A percentile compares a stretch with the other conserved stretches of the same genome.
These are phyloP conservation scores for Rhingia campestris DNA, from an alignment of 2,888 invertebrate species.

Conservation along the genomic window DNA sequence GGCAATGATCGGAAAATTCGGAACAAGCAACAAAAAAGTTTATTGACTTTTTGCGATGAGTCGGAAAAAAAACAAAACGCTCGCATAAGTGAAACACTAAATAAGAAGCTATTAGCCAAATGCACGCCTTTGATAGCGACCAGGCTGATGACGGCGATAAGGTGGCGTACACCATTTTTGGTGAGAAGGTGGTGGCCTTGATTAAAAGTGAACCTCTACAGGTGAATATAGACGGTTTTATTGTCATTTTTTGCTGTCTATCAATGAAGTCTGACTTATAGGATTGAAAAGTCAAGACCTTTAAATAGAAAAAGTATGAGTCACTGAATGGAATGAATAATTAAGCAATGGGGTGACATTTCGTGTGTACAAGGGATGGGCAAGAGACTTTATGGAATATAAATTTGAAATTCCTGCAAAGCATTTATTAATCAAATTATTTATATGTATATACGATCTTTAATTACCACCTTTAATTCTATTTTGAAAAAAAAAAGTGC, in stretches of 20 bases:
- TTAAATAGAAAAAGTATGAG: too few species aligned
- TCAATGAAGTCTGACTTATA: too few species aligned
- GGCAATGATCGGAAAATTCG: constrained; percentile 4
- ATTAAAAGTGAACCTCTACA: background rate
- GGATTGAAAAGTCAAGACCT: too few species aligned
- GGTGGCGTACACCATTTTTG: background rate
- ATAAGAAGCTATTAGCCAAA: background rate
- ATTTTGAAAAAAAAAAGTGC: too few species aligned
- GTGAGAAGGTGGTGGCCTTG: background rate
- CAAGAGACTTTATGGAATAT: too few species aligned
- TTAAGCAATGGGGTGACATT: too few species aligned
- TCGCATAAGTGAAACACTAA: background rate
- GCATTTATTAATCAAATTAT: too few species aligned
- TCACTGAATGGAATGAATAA: too few species aligned
- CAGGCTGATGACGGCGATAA: background rate
- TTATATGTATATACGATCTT: too few species aligned
- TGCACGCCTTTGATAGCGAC: constrained; percentile 1
- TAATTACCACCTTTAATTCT: too few species aligned
- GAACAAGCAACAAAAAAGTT: background rate
- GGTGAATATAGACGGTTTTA: background rate
- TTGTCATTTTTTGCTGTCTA: background rate
- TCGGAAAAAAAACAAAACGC: background rate
- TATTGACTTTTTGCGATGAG: background rate
- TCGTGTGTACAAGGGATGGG: too few species aligned
- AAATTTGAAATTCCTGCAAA: too few species aligned